Evolutionary conservation across 2,888 invertebrate genomes (phyloP), one percentile per base, ranked within the genome.

Genomic region (Dascillus cervinus): DNA sequence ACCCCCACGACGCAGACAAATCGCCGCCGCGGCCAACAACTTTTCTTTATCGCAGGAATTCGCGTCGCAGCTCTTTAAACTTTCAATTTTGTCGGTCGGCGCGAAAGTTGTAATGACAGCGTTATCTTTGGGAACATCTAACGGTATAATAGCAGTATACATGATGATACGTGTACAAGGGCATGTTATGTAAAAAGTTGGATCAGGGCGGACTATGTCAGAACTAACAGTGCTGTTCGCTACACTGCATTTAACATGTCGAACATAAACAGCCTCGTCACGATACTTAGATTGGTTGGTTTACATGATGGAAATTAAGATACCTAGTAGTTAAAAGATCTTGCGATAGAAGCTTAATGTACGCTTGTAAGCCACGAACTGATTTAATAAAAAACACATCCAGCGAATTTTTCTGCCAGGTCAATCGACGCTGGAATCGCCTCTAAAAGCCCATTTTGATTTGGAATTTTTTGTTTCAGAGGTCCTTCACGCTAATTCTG

Each of bases 401-500:
- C n/a, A n/a, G n/a, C n/a, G n/a, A n/a, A n/a, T n/a, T n/a, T n/a
- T n/a, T n/a, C n/a, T n/a, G n/a, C n/a, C n/a, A n/a, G n/a, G n/a
- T n/a, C n/a, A n/a, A n/a, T n/a, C n/a, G n/a, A n/a, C n/a, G n/a
- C n/a, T n/a, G n/a, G n/a, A n/a, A n/a, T n/a, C n/a, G n/a, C n/a
- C n/a, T n/a, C n/a, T n/a, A n/a, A n/a, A n/a, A n/a, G n/a, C n/a
- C n/a, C n/a, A n/a, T n/a, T n/a, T n/a, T n/a, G n/a, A n/a, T 11
- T n/a, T 17, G 15, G 52, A 52, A 49, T 49, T 52, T 58, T 58
- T 55, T 59, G 60, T 78, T 79, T 50, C 82, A 86, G 91, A 82
- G 89, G 67, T 88, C 90, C 52, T 91, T 91, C 71, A 91, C 91
- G 52, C 74, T 92, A 58, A 89, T 91, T 55, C 77, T 92, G 54